A percentile compares a stretch with the other conserved stretches of the same genome.
Conservation (phyloP, 2,797 vertebrate species). For the Helarctos malayanus region DNA sequence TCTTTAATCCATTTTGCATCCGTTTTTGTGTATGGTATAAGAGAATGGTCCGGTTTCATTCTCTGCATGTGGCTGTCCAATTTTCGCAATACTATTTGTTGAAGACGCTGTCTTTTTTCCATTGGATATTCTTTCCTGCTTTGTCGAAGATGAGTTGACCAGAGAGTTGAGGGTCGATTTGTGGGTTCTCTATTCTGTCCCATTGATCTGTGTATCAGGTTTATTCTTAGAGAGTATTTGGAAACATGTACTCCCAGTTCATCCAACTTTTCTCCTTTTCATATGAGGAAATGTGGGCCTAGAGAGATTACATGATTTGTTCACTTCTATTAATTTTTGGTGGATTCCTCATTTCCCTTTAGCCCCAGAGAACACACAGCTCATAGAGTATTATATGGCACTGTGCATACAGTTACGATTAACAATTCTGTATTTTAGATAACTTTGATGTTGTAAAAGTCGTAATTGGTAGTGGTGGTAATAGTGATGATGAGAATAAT, state of each 20-base stretch:
- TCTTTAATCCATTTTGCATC: no score
- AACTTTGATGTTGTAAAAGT: not conserved
- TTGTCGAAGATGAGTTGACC: no score
- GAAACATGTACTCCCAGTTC: not conserved
- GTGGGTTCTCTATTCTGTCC: not conserved
- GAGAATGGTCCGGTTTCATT: no score
- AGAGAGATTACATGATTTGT: not conserved
- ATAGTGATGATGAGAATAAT: not conserved
- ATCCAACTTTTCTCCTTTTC: not conserved
- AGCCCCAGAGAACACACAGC: not conserved
- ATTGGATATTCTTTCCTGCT: no score
- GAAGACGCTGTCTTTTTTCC: no score
- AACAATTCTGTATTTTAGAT: not conserved
- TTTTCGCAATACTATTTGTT: no score
- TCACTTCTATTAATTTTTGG: not conserved
- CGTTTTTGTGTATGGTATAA: no score
- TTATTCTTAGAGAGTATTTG: not conserved
- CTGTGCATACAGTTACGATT: not conserved
- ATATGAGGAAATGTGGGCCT: not conserved
- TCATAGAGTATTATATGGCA: no score
- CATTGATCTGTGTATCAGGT: not conserved
- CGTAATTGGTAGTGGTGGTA: not conserved
- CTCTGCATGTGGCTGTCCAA: no score
- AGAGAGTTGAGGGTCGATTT: not conserved
- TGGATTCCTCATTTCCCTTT: not conserved